Percentiles rank a stretch among this genome's conserved stretches.
phyloP scores from a whole-genome alignment of 1,140 invertebrate genomes.

The Drosophila bocki region DNA sequence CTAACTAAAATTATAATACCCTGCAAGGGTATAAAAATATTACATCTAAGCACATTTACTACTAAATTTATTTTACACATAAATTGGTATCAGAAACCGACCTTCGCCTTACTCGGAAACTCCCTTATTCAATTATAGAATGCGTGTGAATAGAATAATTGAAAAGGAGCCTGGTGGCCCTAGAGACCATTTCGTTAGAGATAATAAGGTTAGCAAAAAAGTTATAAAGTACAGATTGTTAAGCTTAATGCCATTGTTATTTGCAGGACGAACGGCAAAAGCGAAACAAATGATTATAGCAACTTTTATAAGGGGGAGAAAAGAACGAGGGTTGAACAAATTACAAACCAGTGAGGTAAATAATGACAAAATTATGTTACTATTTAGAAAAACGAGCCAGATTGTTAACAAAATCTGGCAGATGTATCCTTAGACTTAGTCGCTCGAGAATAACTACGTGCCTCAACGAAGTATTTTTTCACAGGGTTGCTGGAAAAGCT shows the following conservation, averaged over 20 bases:
- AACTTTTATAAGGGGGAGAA: constrained; percentile 22
- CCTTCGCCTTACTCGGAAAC: constrained; percentile 26
- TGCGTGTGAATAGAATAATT: constrained; percentile 78
- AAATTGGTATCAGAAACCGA: constrained; percentile 14
- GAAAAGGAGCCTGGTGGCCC: constrained; percentile 69
- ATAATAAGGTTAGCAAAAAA: constrained; percentile 78
- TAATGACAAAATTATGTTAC: constrained; percentile 83
- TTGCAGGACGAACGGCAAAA: constrained; percentile 28
- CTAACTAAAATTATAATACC: too few species aligned
- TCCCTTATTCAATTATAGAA: constrained; percentile 76
- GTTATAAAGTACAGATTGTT: constrained; percentile 74
- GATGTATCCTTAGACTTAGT: constrained; percentile 62
- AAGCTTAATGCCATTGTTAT: constrained; percentile 65
- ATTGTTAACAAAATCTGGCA: constrained; percentile 76
- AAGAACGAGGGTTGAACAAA: constrained; percentile 70
- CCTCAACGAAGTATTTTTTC: constrained; percentile 9
- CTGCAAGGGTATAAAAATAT: background rate
- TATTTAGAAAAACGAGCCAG: constrained; percentile 74
- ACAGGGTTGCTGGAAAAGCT: constrained; percentile 38
- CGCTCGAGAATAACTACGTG: constrained; percentile 41
- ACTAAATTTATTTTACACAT: constrained; percentile 49
- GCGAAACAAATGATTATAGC: constrained; percentile 71
- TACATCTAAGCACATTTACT: background rate
- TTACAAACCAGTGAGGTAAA: constrained; percentile 81
- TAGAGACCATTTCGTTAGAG: constrained; percentile 79